Conservation (phyloP, 1,140 invertebrate genomes). For the Forficula auricularia region DNA sequence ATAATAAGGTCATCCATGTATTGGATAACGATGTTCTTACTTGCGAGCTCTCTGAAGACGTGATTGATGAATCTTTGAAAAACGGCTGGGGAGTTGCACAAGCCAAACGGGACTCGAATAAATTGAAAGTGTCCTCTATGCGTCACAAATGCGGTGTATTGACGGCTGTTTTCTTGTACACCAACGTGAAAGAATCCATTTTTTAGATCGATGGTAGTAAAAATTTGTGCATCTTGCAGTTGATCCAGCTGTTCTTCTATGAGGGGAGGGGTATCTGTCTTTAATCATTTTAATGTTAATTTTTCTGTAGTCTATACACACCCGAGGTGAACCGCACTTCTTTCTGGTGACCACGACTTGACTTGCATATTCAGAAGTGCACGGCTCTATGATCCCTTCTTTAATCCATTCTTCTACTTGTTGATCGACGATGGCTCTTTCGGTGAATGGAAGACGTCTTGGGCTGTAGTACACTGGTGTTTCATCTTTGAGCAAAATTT, state of each 20-base stretch:
- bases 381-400: conserved; percentile 17
- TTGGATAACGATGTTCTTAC: conserved; percentile 14
- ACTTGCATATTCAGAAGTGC: conserved; percentile 25
- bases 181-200: conserved; percentile 17
- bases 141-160: conserved; percentile 25
- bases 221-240: conserved; percentile 19
- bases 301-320: conserved; percentile 17
- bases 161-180: conserved; percentile 19
- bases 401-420: conserved; percentile 16
- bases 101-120: conserved; percentile 26
- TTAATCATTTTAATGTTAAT: too few relatives aligned
- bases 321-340: conserved; percentile 24
- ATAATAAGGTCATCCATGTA: conserved; percentile 23
- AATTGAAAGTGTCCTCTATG: conserved; percentile 21
- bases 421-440: conserved; percentile 14
- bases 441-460: conserved; percentile 10
- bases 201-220: conserved; percentile 27
- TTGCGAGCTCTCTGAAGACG: conserved; percentile 16
- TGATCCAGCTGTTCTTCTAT: conserved; percentile 29
- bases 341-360: conserved; percentile 29
- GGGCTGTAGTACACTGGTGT: conserved; percentile 13
- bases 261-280: conserved; percentile 16
- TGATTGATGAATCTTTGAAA: conserved; percentile 26
- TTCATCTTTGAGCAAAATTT: conserved; percentile 12
- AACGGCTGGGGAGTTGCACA: conserved; percentile 24